Percentiles rank a stretch among this genome's conserved stretches.
Evolutionary conservation across 2,888 invertebrate genomes (phyloP).

Genomic region (Eristalinus sepulchralis): DNA sequence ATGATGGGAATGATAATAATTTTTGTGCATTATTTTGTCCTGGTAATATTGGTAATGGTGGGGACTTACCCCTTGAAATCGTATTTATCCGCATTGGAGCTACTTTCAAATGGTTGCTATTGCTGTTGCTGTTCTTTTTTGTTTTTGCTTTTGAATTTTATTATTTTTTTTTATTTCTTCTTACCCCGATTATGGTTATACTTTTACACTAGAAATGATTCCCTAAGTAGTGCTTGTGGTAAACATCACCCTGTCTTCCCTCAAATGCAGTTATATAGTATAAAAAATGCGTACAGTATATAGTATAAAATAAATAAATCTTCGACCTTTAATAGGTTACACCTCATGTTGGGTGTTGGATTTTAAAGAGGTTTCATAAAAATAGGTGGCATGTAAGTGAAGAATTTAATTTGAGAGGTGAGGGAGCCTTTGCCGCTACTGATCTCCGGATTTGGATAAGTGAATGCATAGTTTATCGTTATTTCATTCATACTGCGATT

Average conservation of each 20-base stretch:
- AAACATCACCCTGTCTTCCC: background rate
- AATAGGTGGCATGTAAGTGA: background rate
- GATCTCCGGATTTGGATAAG: too few relatives aligned
- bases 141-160: background rate
- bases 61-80: constrained; percentile 12
- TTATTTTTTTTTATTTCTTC: background rate
- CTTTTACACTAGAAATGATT: constrained; percentile 33
- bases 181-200: background rate
- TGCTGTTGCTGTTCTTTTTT: constrained; percentile 3
- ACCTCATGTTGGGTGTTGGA: constrained; percentile 2
- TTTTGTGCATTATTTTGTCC: constrained; percentile 33
- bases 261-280: background rate
- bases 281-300: constrained; percentile 12
- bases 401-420: background rate
- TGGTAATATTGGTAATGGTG: constrained; percentile 43
- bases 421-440: background rate
- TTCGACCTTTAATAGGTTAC: constrained; percentile 16
- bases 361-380: background rate
- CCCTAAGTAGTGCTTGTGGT: constrained; percentile 10
- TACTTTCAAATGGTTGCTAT: constrained; percentile 38
- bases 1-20: background rate
- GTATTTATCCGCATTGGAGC: constrained; percentile 40
- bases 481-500: too few relatives aligned
- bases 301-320: constrained; percentile 21
- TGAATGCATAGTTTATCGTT: too few relatives aligned